These are phyloP conservation scores for Prenolepis imparis DNA, from an alignment of 2,888 invertebrate genomes.

Conservation along the genomic window DNA sequence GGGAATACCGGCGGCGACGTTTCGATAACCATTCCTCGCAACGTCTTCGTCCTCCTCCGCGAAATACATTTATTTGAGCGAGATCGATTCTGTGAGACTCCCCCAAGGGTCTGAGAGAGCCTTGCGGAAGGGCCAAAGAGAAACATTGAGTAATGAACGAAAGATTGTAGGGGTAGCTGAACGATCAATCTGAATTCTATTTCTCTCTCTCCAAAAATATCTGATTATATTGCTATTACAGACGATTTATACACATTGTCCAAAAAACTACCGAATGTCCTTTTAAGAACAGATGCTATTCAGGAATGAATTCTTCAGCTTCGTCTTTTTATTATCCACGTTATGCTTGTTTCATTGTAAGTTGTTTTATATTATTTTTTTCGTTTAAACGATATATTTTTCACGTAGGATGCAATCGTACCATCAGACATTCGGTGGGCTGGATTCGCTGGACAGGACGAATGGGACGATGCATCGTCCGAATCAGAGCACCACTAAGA, in stretches of 20 bases:
- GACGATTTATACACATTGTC: background rate
- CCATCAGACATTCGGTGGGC: slow-evolving; percentile 80
- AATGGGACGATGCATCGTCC: slow-evolving; percentile 81
- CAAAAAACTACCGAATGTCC: too few relatives aligned
- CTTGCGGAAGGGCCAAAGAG: background rate
- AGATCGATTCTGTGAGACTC: slow-evolving; percentile 25
- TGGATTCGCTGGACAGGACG: slow-evolving; percentile 83
- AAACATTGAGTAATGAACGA: background rate
- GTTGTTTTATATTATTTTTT: background rate
- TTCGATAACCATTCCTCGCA: slow-evolving; percentile 65
- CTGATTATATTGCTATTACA: background rate
- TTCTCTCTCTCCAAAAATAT: slow-evolving; percentile 3
- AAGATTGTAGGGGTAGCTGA: background rate
- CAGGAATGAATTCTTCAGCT: background rate
- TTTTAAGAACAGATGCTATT: background rate
- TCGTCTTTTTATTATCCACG: background rate
- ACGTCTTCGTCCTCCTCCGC: slow-evolving; percentile 14
- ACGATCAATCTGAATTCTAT: slow-evolving; percentile 8
- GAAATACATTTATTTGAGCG: slow-evolving; percentile 22
- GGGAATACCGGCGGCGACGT: slow-evolving; percentile 54
- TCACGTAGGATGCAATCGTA: slow-evolving; percentile 80
- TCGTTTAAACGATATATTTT: slow-evolving; percentile 8
- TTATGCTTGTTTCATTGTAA: background rate
- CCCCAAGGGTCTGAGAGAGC: background rate
- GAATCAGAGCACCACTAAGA: slow-evolving; percentile 78